These are phyloP conservation scores for Mandrillus leucophaeus DNA, from an alignment of 2,113 vertebrate species.

Conservation along the genomic window DNA sequence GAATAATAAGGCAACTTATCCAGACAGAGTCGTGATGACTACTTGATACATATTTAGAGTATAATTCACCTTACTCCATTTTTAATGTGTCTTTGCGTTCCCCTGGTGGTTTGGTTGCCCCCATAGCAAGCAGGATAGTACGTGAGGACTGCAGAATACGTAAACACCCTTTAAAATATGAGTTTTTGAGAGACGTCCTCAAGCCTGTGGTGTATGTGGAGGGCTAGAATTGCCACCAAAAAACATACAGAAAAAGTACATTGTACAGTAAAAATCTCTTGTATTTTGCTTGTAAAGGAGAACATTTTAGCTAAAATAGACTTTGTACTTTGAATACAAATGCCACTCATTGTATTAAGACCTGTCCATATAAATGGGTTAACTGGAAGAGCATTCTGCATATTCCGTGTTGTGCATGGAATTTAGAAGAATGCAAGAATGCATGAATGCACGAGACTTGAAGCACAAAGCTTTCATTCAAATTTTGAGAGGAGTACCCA, in stretches of 20 bases:
- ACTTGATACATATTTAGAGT: background rate
- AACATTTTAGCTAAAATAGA: background rate
- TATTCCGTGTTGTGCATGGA: background rate
- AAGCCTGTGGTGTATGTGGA: background rate
- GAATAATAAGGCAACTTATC: too few relatives aligned
- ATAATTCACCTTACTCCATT: background rate
- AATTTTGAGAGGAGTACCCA: background rate
- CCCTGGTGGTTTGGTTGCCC: background rate
- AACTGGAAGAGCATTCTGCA: background rate
- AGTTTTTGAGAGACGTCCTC: background rate
- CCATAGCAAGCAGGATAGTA: background rate
- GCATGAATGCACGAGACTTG: background rate
- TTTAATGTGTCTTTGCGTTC: background rate
- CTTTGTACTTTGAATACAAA: background rate
- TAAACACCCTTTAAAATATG: background rate
- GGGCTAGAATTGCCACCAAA: background rate
- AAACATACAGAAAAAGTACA: background rate
- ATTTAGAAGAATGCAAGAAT: background rate
- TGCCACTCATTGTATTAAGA: background rate
- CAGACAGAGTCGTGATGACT: background rate
- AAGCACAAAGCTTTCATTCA: background rate
- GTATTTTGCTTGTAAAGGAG: background rate
- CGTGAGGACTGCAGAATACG: background rate
- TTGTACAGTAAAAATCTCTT: background rate
- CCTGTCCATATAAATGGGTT: background rate